Base-by-base conservation (phyloP, 2,113 vertebrate genomes). In the Puma concolor region DNA sequence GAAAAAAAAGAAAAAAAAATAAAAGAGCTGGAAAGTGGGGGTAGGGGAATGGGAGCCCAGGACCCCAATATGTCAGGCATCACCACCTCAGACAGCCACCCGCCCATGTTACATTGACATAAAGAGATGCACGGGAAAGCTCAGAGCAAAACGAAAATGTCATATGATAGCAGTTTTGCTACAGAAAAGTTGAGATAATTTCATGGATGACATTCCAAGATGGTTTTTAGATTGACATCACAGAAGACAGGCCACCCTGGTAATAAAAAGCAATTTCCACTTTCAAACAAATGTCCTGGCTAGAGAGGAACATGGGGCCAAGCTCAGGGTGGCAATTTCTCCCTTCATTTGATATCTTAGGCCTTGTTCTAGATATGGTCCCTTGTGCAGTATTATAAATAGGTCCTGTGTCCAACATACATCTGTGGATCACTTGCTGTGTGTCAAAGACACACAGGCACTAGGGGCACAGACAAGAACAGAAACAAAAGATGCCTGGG, bases 121-220 rank as follows among this genome's bases (percentile, higher is more conserved):
- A 52, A 86, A 93, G 52, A 29, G 38, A 82, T 15, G 17, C 3
- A 9, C 12, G 7, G 25, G 41, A 85, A 74, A 94, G n/a, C 38
- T 44, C 14, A 1, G 7, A 44, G 76, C 25, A 79, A 87, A 95
- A 91, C 36, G 31, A 57, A 63, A 80, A 96, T 84, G 74, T 79
- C 54, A 31, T 19, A 14, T 4, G 4, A 48, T 87, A 36, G 21
- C 41, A 38, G 48, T 60, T 90, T 94, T 83, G 77, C 52, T 83
- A 83, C 25, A 88, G 85, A 69, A 90, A 63, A 74, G 23, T 87
- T 96, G 52, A 57, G 83, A 57, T 81, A 72, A 91, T 94, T 96
- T 93, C 94, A 94, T 74, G 74, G 88, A 38, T 97, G 80, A 50
- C 33, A 67, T 87, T 82, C 64, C 72, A 93, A 60, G 44, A 74